A percentile compares a stretch with the other conserved stretches of the same genome.
These are phyloP conservation scores for Drosophila anceps DNA, from an alignment of 2,888 invertebrate species.

Conservation along the genomic window DNA sequence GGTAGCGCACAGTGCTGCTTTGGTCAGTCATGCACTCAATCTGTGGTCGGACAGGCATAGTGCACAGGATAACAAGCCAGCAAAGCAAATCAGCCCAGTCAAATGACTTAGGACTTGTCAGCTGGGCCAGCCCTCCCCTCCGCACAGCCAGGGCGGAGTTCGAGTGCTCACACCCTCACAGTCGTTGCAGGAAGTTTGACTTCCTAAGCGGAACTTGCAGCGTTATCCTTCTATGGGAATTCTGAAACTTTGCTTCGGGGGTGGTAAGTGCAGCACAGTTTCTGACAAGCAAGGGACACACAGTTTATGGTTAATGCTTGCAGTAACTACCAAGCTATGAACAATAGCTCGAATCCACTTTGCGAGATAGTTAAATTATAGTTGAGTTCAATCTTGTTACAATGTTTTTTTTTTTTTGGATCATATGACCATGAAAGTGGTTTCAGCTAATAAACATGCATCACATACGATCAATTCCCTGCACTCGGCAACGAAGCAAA, in stretches of 20 bases:
- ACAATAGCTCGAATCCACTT: background rate
- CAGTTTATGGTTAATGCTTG: constrained; percentile 19
- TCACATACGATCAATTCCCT: no score
- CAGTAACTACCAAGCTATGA: background rate
- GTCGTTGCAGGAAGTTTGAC: constrained; percentile 67
- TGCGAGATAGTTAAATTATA: background rate
- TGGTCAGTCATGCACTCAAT: constrained; percentile 78
- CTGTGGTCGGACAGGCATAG: constrained; percentile 56
- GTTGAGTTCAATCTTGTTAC: background rate
- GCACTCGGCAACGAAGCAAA: no score
- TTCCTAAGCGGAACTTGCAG: constrained; percentile 71
- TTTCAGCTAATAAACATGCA: no score
- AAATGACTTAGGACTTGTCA: constrained; percentile 52
- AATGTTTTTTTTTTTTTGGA: background rate
- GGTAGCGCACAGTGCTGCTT: constrained; percentile 54
- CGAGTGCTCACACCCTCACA: constrained; percentile 30
- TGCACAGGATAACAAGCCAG: constrained; percentile 48
- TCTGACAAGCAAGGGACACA: background rate
- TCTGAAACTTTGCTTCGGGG: constrained; percentile 14
- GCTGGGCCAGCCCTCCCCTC: constrained; percentile 34
- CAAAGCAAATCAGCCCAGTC: constrained; percentile 12
- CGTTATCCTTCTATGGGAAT: constrained; percentile 75
- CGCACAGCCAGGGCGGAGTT: constrained; percentile 16
- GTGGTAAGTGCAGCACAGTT: background rate
- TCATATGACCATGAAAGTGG: background rate